Conservation (phyloP, 64 coral and sea anemone species). For the Actinia tenebrosa region DNA sequence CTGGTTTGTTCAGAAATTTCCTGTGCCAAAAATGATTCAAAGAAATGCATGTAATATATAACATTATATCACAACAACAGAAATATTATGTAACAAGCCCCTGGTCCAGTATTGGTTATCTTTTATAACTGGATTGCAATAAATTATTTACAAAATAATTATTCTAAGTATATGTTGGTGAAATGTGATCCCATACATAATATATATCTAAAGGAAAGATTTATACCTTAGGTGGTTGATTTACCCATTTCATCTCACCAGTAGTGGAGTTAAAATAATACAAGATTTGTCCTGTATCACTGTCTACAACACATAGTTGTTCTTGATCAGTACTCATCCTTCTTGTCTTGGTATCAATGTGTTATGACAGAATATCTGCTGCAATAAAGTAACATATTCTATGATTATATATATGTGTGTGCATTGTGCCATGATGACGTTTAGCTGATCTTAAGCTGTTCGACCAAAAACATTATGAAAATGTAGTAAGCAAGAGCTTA, state of each 20-base stretch:
- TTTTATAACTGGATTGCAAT: too few species aligned
- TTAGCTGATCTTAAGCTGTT: neutral
- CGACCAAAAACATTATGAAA: neutral
- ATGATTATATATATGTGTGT: neutral
- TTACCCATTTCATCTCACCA: constrained; percentile 33
- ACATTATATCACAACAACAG: too few species aligned
- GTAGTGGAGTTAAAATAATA: constrained; percentile 28
- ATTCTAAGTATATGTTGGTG: too few species aligned
- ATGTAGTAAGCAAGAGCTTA: neutral
- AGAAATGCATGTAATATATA: neutral
- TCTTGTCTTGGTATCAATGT: neutral
- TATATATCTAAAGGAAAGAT: too few species aligned
- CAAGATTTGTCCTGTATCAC: constrained; percentile 22
- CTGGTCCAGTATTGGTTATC: too few species aligned
- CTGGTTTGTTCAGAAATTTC: constrained; percentile 20
- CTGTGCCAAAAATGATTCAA: neutral
- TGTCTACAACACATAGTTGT: constrained; percentile 27
- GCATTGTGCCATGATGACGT: neutral
- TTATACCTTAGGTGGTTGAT: constrained; percentile 30
- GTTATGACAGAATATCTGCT: neutral
- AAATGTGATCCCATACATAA: neutral
- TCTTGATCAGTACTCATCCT: constrained; percentile 17
- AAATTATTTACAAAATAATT: too few species aligned
- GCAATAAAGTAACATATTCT: neutral
- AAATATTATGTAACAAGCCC: too few species aligned